Evolutionary conservation across 1,140 invertebrate genomes (phyloP), one percentile per base, ranked within the genome.

Genomic region (Chelonus insularis): DNA sequence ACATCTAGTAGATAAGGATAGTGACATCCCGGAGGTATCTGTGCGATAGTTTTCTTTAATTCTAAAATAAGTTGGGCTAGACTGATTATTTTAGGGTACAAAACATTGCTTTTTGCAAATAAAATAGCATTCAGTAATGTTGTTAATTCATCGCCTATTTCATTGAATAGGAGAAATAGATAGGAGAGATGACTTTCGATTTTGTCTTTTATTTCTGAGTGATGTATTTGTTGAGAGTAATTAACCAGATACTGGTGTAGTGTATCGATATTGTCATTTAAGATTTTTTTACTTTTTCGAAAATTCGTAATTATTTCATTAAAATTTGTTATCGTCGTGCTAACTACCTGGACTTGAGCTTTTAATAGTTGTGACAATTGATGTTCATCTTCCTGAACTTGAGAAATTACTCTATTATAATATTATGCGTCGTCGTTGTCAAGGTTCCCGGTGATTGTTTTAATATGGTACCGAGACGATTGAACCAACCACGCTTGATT

Each of bases 351-450:
- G 11, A 56, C 34, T 21, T 56, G 52, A 4, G 32, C 34, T 56
- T 51, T 51, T 25, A 51, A n/a, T 29, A 25, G 37, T 8, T 37
- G 18, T 4, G 52, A 16, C n/a, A 56, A 37, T 37, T 56, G 25
- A 5, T 14, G 9, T 41, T 61, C 58, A 1, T 58, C 57, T 6
- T 25, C 12, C 16, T 65, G 61, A 3, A 61, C 52, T 54, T 58
- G 56, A 18, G 61, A 34, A 0, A 65, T 65, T 14, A 29, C 41
- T 11, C 57, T 37, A n/a, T 48, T 18, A n/a, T n/a, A n/a, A n/a
- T n/a, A n/a, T n/a, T n/a, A n/a, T n/a, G n/a, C n/a, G n/a, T n/a
- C n/a, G n/a, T n/a, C n/a, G n/a, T n/a, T n/a, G n/a, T n/a, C n/a
- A n/a, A n/a, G n/a, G n/a, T n/a, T n/a, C n/a, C n/a, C n/a, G n/a